phyloP scores from a whole-genome alignment of 2,113 vertebrate genomes.

The Laticauda colubrina region DNA sequence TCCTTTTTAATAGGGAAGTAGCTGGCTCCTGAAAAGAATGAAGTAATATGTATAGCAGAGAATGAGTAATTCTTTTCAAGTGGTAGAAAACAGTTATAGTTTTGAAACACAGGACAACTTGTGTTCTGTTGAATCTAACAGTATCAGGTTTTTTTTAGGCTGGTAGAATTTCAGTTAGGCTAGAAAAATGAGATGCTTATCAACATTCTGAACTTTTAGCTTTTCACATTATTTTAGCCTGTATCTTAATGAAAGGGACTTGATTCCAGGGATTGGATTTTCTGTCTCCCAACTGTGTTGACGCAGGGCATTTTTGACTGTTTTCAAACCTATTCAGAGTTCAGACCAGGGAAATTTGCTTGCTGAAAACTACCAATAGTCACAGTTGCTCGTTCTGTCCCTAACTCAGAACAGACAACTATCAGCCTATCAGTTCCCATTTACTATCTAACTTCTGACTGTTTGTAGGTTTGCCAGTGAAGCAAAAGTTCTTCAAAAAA shows the following conservation, averaged over 20 bases:
- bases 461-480: background rate
- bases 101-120: background rate
- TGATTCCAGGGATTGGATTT: background rate
- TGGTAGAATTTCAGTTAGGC: background rate
- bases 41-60: background rate
- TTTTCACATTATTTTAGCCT: background rate
- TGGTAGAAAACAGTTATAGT: background rate
- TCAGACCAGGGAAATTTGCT: background rate
- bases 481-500: background rate
- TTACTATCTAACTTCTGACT: background rate
- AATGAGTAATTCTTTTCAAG: background rate
- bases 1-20: background rate
- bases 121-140: background rate
- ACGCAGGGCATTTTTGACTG: background rate
- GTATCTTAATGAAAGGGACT: background rate
- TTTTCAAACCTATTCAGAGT: background rate
- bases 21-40: background rate
- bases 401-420: background rate
- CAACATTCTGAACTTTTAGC: background rate
- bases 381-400: background rate
- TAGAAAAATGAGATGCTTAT: background rate
- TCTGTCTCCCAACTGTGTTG: background rate
- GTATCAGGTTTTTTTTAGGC: no score
- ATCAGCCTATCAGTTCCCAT: background rate
- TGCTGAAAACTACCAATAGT: background rate